Percentiles rank a stretch among this genome's conserved stretches.
Evolutionary conservation across 1,140 invertebrate genomes (phyloP).

Genomic region (Drosophila orosa): DNA sequence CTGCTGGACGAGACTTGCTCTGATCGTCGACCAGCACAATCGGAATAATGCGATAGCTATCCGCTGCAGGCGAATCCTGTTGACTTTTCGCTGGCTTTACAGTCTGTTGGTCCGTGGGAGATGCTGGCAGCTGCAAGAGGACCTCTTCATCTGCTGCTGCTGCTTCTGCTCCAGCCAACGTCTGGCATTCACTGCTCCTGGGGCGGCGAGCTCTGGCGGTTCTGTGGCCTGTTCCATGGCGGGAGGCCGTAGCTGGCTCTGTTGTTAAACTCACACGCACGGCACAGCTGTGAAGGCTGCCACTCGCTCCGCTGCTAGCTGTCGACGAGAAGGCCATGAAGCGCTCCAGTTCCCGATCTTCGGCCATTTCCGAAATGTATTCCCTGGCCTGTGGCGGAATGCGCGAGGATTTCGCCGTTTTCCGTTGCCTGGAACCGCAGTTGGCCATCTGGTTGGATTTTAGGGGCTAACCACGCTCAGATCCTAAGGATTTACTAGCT

Average conservation of each 20-base stretch:
- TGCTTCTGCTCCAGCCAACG: neutral
- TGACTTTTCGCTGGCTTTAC: neutral
- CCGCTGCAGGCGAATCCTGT: neutral
- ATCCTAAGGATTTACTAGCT: too few species aligned
- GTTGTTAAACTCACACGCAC: neutral
- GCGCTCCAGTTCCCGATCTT: conserved; percentile 49
- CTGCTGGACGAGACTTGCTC: neutral
- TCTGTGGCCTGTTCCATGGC: neutral
- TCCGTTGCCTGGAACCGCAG: conserved; percentile 14
- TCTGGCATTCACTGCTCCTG: neutral
- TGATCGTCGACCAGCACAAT: conserved; percentile 30
- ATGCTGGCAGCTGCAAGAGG: neutral
- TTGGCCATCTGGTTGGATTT: conserved; percentile 4
- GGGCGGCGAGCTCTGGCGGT: too few species aligned
- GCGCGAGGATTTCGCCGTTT: conserved; percentile 27
- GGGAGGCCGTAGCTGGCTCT: neutral
- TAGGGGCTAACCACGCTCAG: neutral
- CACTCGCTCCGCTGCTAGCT: conserved; percentile 36
- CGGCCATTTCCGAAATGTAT: conserved; percentile 42
- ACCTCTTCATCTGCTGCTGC: neutral
- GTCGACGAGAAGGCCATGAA: conserved; percentile 52
- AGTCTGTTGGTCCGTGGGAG: neutral
- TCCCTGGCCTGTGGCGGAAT: conserved; percentile 41
- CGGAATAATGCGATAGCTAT: conserved; percentile 44
- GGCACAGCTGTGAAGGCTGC: conserved; percentile 37